Evolutionary conservation across 1,140 invertebrate genomes (phyloP), one percentile per base, ranked within the genome.

Genomic region (Sinonovacula constricta): DNA sequence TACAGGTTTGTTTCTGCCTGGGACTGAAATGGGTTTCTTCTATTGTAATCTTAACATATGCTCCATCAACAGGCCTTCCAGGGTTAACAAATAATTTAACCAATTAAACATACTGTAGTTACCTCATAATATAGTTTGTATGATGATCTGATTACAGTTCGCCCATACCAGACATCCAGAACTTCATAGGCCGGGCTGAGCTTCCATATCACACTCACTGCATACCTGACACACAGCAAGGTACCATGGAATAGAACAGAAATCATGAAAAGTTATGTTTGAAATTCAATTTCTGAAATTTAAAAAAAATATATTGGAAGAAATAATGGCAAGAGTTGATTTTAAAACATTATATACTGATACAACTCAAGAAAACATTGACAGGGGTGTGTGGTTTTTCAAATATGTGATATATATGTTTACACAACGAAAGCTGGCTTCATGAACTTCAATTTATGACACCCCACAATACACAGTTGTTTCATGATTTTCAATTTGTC

Each of bases 41-140:
- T n/a, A n/a, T n/a, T n/a, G n/a, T n/a, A n/a, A n/a, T n/a, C n/a
- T n/a, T n/a, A n/a, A n/a, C n/a, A n/a, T n/a, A n/a, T n/a, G n/a
- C n/a, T n/a, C n/a, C n/a, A n/a, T n/a, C n/a, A n/a, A n/a, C n/a
- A n/a, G n/a, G n/a, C n/a, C n/a, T n/a, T n/a, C n/a, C n/a, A n/a
- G n/a, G n/a, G n/a, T n/a, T n/a, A n/a, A n/a, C n/a, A n/a, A n/a
- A n/a, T n/a, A n/a, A n/a, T n/a, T n/a, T n/a, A n/a, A n/a, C n/a
- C n/a, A n/a, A n/a, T n/a, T n/a, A n/a, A n/a, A n/a, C n/a, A n/a
- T n/a, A n/a, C n/a, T n/a, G n/a, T n/a, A n/a, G n/a, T 82, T 79
- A 86, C 87, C 85, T 92, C 90, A 84, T 92, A 92, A 75, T 85
- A 88, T 57, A 92, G 79, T 80, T 91, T 91, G 78, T 92, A 92